Evolutionary conservation across 2,888 invertebrate genomes (phyloP).

Genomic region (Ethmia dodecea): DNA sequence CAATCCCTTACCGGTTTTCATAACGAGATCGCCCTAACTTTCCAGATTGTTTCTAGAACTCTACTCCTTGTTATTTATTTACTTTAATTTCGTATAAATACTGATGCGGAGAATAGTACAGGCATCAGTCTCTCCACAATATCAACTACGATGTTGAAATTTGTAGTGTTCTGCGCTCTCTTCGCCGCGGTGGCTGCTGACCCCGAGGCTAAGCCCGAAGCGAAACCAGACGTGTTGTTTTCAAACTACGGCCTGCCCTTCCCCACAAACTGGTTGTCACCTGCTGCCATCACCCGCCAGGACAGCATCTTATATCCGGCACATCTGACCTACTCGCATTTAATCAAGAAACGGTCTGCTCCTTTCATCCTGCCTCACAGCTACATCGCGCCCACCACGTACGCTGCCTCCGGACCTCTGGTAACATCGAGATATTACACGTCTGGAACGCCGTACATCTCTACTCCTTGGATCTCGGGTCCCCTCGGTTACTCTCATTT

Average conservation of each 20-base stretch:
- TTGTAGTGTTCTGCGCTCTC: slow-evolving; percentile 79
- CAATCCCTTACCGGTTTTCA: slow-evolving; percentile 55
- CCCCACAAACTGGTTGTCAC: slow-evolving; percentile 23
- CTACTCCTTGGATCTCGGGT: not conserved
- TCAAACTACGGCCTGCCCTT: no score
- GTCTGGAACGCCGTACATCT: slow-evolving; percentile 23
- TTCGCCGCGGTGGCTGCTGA: slow-evolving; percentile 74
- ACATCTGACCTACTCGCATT: slow-evolving; percentile 33
- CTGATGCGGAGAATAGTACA: slow-evolving; percentile 23
- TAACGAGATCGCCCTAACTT: slow-evolving; percentile 51
- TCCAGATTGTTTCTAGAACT: no score
- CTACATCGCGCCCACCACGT: slow-evolving; percentile 28
- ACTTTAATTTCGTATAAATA: slow-evolving; percentile 49
- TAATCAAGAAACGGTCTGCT: slow-evolving; percentile 7
- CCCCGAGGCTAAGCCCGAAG: slow-evolving; percentile 28
- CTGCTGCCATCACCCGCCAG: slow-evolving; percentile 47
- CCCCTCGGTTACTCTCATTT: slow-evolving; percentile 4
- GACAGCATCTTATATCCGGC: slow-evolving; percentile 55
- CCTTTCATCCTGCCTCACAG: slow-evolving; percentile 19
- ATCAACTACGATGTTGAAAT: slow-evolving; percentile 68
- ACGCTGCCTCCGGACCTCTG: slow-evolving; percentile 32
- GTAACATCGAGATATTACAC: slow-evolving; percentile 40
- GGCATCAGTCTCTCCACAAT: slow-evolving; percentile 56
- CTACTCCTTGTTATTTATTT: not conserved
- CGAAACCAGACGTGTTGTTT: slow-evolving; percentile 10